phyloP scores from a whole-genome alignment of 1,140 invertebrate species.

The Drosophila oshimai region DNA sequence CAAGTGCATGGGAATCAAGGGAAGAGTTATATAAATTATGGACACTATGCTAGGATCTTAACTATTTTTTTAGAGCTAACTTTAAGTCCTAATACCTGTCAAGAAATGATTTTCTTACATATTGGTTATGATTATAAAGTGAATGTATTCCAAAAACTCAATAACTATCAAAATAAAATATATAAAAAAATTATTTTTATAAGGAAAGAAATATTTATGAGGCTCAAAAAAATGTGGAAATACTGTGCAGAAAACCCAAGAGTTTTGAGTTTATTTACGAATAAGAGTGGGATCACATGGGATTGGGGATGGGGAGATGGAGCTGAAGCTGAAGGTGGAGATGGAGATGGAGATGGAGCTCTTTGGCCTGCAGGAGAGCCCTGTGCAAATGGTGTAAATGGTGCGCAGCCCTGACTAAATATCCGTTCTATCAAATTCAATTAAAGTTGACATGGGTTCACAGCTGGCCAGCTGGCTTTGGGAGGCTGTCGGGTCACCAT shows the following conservation, averaged over 20 bases:
- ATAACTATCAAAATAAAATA: no score
- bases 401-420: conserved; percentile 60
- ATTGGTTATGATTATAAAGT: no score
- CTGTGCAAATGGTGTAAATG: conserved; percentile 51
- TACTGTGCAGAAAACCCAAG: no score
- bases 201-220: no score
- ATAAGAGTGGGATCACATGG: background rate
- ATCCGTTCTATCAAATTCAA: conserved; percentile 79
- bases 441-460: conserved; percentile 78
- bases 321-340: background rate
- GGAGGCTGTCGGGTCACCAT: conserved; percentile 3
- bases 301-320: background rate
- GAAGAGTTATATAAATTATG: background rate
- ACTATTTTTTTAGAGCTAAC: no score
- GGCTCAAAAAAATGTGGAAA: no score
- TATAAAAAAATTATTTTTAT: no score
- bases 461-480: conserved; percentile 33
- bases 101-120: no score
- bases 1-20: background rate
- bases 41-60: no score
- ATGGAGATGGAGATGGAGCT: background rate
- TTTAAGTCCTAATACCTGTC: no score
- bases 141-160: no score
- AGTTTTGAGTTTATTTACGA: conserved; percentile 15
- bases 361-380: background rate